Evolutionary conservation across 2,797 vertebrate species (phyloP).

Genomic region (Lepus townsendii): DNA sequence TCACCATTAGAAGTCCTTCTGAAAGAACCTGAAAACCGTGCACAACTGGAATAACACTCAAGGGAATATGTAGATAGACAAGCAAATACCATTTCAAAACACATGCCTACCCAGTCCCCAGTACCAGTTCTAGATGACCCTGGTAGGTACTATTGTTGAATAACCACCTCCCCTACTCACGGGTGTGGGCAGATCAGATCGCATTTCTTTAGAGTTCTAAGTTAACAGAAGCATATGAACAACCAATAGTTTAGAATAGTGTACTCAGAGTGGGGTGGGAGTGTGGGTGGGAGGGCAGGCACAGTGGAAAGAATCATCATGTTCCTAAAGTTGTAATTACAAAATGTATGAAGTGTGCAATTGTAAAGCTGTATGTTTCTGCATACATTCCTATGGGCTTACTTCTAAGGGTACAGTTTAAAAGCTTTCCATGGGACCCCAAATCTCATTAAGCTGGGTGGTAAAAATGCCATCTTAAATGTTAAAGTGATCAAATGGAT

Average conservation of each 20-base stretch:
- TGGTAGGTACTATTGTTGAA: background rate
- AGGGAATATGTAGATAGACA: slow-evolving; percentile 86
- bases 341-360: no score
- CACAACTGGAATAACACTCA: slow-evolving; percentile 77
- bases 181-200: background rate
- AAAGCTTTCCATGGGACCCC: no score
- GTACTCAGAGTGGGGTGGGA: background rate
- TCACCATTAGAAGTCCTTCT: slow-evolving; percentile 82
- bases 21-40: slow-evolving; percentile 85
- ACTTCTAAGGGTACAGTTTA: no score
- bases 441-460: no score
- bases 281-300: no score
- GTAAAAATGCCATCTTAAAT: no score
- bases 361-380: no score
- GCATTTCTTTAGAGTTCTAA: background rate
- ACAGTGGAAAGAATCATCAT: no score
- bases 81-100: slow-evolving; percentile 82
- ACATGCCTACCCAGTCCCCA: background rate
- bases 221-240: background rate
- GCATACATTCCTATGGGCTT: no score
- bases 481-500: no score
- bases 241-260: background rate
- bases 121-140: background rate
- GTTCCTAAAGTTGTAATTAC: no score
- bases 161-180: accelerated